phyloP scores from a whole-genome alignment of 2,113 vertebrate genomes.

The Caranx ignobilis region DNA sequence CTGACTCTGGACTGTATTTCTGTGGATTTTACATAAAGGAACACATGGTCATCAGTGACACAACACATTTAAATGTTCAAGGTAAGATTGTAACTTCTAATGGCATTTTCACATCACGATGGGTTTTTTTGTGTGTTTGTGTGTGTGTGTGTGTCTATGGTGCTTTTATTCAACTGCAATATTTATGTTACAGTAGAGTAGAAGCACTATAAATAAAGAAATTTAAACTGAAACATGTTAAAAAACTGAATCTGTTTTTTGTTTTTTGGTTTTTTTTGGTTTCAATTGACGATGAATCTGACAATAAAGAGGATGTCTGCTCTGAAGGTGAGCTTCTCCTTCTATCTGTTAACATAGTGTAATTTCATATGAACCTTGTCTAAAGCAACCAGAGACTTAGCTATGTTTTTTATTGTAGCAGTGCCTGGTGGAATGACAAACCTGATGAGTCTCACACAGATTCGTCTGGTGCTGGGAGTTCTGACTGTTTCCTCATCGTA shows the following conservation, averaged over 20 bases:
- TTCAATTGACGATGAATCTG: background rate
- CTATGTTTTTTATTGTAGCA: background rate
- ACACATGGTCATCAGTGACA: background rate
- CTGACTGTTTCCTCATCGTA: background rate
- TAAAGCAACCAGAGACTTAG: no score
- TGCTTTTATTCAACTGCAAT: no score
- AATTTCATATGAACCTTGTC: no score
- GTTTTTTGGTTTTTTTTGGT: no score
- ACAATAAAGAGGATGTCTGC: no score
- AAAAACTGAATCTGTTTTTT: no score
- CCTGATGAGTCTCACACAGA: background rate
- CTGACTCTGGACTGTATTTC: background rate
- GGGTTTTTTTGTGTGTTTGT: background rate
- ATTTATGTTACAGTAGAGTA: background rate
- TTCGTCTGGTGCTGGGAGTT: background rate
- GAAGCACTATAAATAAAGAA: no score
- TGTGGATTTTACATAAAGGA: constrained; percentile 1
- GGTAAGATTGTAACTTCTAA: constrained; percentile 14
- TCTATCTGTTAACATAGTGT: no score
- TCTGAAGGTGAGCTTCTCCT: no score
- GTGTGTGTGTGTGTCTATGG: no score
- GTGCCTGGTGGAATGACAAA: background rate
- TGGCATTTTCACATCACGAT: background rate
- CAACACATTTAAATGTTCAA: constrained; percentile 1
- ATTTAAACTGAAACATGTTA: no score